phyloP scores from a whole-genome alignment of 2,888 invertebrate genomes.

The Matsumyia berberina region DNA sequence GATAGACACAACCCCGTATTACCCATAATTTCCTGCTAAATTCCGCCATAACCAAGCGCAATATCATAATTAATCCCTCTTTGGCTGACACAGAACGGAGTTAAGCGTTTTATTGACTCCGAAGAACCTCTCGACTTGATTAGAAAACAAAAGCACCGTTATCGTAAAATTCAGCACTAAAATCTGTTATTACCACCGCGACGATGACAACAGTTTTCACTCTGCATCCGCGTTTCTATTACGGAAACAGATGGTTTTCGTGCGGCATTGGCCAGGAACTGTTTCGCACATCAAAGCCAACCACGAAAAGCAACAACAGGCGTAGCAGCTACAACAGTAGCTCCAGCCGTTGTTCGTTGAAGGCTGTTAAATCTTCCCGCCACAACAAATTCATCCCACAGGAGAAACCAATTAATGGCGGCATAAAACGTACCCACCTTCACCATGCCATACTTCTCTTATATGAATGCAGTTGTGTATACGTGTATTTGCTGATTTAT shows the following conservation, averaged over 20 bases:
- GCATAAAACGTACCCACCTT: conserved; percentile 59
- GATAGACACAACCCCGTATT: conserved; percentile 4
- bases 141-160: conserved; percentile 63
- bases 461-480: conserved; percentile 65
- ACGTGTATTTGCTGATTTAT: conserved; percentile 71
- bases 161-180: conserved; percentile 66
- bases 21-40: conserved; percentile 30
- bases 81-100: conserved; percentile 32
- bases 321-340: neutral
- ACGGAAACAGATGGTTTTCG: neutral
- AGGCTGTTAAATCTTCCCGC: conserved; percentile 58
- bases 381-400: conserved; percentile 68
- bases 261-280: conserved; percentile 41
- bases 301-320: conserved; percentile 19
- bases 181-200: conserved; percentile 53
- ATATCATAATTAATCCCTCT: conserved; percentile 56
- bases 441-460: conserved; percentile 11
- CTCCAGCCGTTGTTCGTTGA: conserved; percentile 7
- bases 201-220: conserved; percentile 6
- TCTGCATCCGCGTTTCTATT: conserved; percentile 27
- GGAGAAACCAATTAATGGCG: conserved; percentile 73
- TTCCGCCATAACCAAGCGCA: conserved; percentile 20
- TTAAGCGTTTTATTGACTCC: conserved; percentile 60
- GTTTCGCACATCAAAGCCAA: conserved; percentile 44
- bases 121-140: conserved; percentile 55